Conservation (phyloP, 2,113 vertebrate species). For the Phyllostomus hastatus region DNA sequence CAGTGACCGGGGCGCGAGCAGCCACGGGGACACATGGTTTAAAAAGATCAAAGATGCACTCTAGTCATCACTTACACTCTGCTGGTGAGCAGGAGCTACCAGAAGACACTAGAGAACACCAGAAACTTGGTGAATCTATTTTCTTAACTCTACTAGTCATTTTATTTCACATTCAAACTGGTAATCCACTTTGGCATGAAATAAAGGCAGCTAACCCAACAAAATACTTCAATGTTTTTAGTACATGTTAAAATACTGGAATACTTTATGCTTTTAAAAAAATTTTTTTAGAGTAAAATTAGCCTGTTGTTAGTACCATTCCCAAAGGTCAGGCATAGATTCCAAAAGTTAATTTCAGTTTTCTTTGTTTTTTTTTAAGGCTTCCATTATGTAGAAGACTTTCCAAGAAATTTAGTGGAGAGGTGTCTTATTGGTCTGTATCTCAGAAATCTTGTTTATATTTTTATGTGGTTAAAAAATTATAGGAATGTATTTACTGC, state of each 20-base stretch:
- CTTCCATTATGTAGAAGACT: background rate
- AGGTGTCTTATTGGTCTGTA: background rate
- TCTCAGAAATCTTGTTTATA: background rate
- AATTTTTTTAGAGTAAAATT: background rate
- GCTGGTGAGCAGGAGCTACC: background rate
- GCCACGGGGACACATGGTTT: background rate
- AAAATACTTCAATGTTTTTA: background rate
- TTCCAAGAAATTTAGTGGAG: constrained; percentile 13
- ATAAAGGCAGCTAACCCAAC: background rate
- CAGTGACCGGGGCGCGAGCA: background rate
- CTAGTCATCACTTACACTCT: background rate
- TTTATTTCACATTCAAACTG: background rate
- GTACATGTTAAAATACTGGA: background rate
- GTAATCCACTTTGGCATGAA: background rate
- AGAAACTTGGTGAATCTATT: background rate
- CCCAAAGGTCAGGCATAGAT: constrained; percentile 7
- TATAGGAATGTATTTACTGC: background rate
- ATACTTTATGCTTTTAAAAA: background rate
- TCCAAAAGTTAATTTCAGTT: background rate
- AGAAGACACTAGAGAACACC: constrained; percentile 4
- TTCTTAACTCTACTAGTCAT: background rate
- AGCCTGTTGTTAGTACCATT: background rate
- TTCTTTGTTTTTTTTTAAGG: background rate
- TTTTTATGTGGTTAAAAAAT: constrained; percentile 20
- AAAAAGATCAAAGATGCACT: background rate